Base-by-base conservation (phyloP, 2,888 invertebrate species). In the Notocelia uddmanniana region DNA sequence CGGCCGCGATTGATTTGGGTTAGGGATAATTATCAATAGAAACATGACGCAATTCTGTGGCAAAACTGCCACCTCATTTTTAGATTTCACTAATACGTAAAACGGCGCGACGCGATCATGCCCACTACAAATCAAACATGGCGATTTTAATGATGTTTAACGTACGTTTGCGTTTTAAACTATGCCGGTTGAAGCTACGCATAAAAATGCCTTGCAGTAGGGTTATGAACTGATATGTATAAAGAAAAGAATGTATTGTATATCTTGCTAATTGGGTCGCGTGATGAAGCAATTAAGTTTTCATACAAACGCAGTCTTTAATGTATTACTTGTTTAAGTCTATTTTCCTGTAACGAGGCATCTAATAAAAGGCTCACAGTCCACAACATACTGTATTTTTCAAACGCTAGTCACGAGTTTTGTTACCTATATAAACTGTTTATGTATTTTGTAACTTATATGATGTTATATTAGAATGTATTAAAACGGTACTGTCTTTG, bases 351-450 rank as follows among this genome's bases (percentile, higher is more conserved):
- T 74, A 74, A 63, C 50, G 73, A 71, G 72, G 73, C 74, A 75
- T 77, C 75, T 69, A 75, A 63, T 71, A 74, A 73, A 72, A 74
- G 72, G 66, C 72, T 73, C 74, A 71, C 66, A 79, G 74, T 75
- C 75, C 80, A 73, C 79, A 75, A 75, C 82, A 82, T 85, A 81
- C 80, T 86, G 80, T 76, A 80, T 86, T 81, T 87, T 81, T 85
- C 82, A 85, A 88, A 88, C 90, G 90, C 94, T 94, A 94, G 94
- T 94, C 94, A 94, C 89, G 89, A 87, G 87, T 90, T 93, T 92
- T 89, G 93, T 94, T 94, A 93, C 93, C 93, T 93, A 89, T 89
- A 89, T 89, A 68, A 85, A 83, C 85, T 90, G 86, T 89, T 90
- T 93, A 91, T 93, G 90, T 92, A 92, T 92, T 91, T 89, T 90